Base-by-base conservation (phyloP, 2,113 vertebrate genomes). In the Pachypanchax playfairii region DNA sequence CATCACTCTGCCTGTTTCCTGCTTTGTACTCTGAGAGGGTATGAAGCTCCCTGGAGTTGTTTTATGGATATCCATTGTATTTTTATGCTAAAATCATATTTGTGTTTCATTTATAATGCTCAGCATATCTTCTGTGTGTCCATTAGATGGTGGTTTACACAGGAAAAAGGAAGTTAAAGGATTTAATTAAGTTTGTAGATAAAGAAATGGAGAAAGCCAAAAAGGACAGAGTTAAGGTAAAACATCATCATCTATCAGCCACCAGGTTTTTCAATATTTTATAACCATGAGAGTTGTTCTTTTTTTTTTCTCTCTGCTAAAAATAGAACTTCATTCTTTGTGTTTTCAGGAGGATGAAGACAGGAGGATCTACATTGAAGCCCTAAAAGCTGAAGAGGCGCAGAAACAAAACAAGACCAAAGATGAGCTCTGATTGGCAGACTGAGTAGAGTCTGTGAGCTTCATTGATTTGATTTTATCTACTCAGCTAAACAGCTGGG, bases 1-100 rank as follows among this genome's bases (percentile, higher is more conserved):
- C 92, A 0, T 89, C 92, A 14, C 92, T 98, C 81, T 92, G 89
- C 3, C 87, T 95, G 51, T 98, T 97, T n/a, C 96, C 95, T 28
- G 91, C 93, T 0, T 66, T 93, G 13, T 55, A 91, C 0, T 59
- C 85, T 14, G 90, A 93, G 50, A 84, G 89, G 75, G 92, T 93
- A 41, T 1, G 84, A 51, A 35, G 10, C 52, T 21, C 10, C 3
- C 7, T 24, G 5, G 35, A 12, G 5, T 10, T 42, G 7, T 53
- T 12, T 33, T 11, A 33, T 11, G 12, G 12, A 33, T 10, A 8
- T 10, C 7, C 7, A 31, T 31, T 10, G 11, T 10, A 3, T 9
- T 31, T 31, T 31, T 31, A 6, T 1, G 29, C 29, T 24, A 10
- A 25, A 18, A 0, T 26, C 18, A 7, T 31, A 12, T 52, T 26